Evolutionary conservation across 2,797 vertebrate species (phyloP).

Genomic region (Hybognathus amarus): DNA sequence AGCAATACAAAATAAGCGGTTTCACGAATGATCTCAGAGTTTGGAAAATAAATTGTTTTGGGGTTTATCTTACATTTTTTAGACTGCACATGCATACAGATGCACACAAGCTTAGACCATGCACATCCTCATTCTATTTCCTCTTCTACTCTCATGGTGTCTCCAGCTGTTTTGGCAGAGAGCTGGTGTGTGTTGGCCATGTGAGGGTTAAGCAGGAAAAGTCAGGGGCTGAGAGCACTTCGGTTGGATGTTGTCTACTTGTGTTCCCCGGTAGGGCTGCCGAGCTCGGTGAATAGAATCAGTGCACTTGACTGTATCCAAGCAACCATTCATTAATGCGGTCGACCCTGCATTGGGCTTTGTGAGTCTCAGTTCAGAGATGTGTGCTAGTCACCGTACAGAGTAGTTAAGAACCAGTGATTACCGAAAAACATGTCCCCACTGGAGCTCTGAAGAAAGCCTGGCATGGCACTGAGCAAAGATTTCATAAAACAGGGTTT

Average conservation of each 20-base stretch:
- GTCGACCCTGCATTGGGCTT: constrained; percentile 41
- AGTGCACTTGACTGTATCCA: constrained; percentile 57
- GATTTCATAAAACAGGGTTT: constrained; percentile 4
- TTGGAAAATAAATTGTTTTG: background rate
- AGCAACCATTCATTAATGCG: constrained; percentile 62
- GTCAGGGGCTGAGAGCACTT: constrained; percentile 44
- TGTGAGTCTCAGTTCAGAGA: constrained; percentile 56
- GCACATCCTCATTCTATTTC: background rate
- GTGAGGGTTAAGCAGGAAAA: constrained; percentile 45
- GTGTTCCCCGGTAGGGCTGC: constrained; percentile 36
- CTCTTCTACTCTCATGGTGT: background rate
- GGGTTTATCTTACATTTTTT: background rate
- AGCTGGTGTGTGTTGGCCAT: constrained; percentile 17
- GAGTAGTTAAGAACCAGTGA: constrained; percentile 57
- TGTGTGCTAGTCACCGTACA: constrained; percentile 45
- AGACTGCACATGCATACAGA: background rate
- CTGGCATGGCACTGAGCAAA: constrained; percentile 34
- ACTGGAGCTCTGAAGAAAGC: constrained; percentile 47
- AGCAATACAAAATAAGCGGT: background rate
- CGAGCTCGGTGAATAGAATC: constrained; percentile 18
- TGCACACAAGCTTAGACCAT: constrained; percentile 4
- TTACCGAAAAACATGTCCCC: constrained; percentile 60
- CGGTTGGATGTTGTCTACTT: constrained; percentile 30
- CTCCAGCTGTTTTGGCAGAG: constrained; percentile 22
- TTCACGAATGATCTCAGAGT: background rate